phyloP scores from a whole-genome alignment of 2,113 vertebrate genomes.

The Panthera uncia region DNA sequence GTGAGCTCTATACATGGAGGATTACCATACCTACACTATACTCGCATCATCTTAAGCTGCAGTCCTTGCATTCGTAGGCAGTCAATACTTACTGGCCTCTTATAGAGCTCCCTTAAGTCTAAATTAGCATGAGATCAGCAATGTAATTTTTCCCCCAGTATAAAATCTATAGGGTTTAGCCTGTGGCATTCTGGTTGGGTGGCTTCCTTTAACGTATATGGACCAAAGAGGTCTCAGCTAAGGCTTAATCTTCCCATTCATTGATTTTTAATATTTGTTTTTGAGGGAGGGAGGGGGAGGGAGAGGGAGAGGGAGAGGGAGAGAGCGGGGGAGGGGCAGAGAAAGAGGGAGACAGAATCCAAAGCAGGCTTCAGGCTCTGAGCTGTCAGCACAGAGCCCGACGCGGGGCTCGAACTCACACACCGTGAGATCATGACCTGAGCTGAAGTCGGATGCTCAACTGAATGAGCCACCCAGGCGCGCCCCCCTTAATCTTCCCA shows the following conservation, averaged over 20 bases:
- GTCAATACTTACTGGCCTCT: neutral
- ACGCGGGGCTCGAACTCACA: no score
- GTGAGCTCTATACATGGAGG: neutral
- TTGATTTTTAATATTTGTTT: no score
- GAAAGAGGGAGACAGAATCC: no score
- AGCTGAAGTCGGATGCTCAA: no score
- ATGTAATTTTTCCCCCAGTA: neutral
- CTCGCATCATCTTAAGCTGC: neutral
- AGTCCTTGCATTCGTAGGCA: neutral
- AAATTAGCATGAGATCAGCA: neutral
- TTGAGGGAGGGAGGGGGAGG: no score
- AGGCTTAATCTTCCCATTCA: neutral
- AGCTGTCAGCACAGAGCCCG: no score
- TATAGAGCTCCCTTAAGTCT: neutral
- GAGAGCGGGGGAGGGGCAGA: no score
- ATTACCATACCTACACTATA: neutral
- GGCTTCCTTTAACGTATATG: neutral
- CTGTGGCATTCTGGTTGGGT: neutral
- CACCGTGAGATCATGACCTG: no score
- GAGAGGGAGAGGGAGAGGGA: accelerated
- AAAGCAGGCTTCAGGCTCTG: no score
- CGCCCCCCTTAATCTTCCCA: neutral
- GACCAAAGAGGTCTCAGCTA: neutral
- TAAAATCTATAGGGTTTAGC: neutral
- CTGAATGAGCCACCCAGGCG: no score